Conservation (phyloP, 2,797 vertebrate genomes). For the Micropoecilia bifurca region DNA sequence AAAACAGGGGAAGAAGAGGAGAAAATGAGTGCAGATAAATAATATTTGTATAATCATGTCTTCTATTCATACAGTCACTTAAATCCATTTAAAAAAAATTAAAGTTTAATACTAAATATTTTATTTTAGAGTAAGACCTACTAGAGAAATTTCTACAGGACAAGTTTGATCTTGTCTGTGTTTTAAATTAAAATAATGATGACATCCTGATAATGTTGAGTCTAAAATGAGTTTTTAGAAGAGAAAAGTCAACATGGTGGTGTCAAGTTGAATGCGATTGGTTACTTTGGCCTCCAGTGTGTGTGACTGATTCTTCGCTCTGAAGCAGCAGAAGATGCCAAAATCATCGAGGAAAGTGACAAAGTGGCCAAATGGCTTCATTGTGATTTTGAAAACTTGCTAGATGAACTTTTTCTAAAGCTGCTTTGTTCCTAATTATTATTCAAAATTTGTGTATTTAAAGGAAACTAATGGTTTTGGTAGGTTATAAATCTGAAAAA, state of each 20-base stretch:
- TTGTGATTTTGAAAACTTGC: constrained; percentile 3
- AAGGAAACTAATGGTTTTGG: background rate
- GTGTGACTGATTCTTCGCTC: background rate
- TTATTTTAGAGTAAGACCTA: background rate
- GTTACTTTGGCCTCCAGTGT: background rate
- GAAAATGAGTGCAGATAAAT: background rate
- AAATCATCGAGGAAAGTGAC: background rate
- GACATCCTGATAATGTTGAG: background rate
- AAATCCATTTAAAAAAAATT: background rate
- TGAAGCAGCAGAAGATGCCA: constrained; percentile 2
- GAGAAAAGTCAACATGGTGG: background rate
- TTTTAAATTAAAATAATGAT: background rate
- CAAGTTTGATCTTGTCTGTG: background rate
- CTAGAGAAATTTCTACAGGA: background rate
- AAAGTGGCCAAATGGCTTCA: constrained; percentile 5
- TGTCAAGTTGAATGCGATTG: background rate
- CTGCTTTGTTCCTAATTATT: background rate
- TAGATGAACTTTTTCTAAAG: background rate
- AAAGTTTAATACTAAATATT: background rate
- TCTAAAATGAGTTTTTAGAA: no score
- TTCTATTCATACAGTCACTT: background rate
- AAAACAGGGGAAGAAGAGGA: background rate
- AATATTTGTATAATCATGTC: background rate
- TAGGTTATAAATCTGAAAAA: background rate
- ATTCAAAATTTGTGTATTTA: background rate